Conservation (phyloP, 2,797 vertebrate genomes). For the Pipistrellus pipistrellus region DNA sequence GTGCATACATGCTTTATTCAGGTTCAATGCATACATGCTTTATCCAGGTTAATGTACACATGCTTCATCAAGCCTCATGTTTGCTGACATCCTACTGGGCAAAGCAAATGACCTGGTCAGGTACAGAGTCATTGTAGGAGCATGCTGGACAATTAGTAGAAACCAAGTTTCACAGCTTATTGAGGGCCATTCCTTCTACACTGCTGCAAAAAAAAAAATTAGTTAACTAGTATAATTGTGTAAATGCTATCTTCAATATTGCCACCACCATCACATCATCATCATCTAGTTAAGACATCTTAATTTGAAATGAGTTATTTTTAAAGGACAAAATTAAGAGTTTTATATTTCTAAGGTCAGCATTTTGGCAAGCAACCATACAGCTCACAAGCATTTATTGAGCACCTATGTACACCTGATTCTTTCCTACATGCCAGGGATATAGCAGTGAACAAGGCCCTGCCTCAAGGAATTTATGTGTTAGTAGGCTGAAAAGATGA, state of each 20-base stretch:
- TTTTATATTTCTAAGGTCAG: conserved; percentile 39
- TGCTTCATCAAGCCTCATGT: background rate
- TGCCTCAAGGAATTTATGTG: background rate
- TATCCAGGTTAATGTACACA: background rate
- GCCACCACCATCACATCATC: background rate
- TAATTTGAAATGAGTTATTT: conserved; percentile 16
- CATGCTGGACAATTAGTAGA: background rate
- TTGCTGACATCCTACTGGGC: background rate
- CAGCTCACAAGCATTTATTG: background rate
- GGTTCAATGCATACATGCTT: background rate
- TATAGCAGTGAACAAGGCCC: background rate
- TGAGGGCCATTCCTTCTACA: background rate
- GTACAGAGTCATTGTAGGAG: background rate
- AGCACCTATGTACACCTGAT: background rate
- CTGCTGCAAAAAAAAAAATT: conserved; percentile 4
- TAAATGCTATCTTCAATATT: background rate
- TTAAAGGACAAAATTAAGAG: conserved; percentile 47
- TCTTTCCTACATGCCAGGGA: background rate
- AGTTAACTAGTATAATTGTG: conserved; percentile 5
- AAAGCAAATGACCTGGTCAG: background rate
- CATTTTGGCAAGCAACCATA: background rate
- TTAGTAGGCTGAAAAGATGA: background rate
- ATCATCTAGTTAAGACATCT: background rate
- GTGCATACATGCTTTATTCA: background rate
- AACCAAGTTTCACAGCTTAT: background rate